Conservation (phyloP, 92 coral and sea anemone species). For the Palythoa caribaeorum region DNA sequence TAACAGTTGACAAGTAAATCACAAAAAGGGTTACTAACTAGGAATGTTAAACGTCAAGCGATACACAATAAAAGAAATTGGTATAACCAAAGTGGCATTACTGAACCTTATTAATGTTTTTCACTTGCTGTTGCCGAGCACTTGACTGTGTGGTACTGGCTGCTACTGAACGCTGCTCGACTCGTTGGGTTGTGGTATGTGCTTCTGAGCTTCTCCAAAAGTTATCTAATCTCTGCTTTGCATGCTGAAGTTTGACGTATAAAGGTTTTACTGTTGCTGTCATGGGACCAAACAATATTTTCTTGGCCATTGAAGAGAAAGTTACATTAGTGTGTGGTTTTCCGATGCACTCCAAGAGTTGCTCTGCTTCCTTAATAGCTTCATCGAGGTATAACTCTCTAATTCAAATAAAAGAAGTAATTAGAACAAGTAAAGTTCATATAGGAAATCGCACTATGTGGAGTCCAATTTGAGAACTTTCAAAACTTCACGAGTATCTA, state of each 20-base stretch:
- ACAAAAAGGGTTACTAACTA: no score
- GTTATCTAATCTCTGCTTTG: constrained; percentile 73
- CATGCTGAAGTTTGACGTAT: constrained; percentile 74
- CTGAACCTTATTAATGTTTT: constrained; percentile 20
- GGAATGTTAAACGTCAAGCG: no score
- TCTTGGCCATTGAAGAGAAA: constrained; percentile 80
- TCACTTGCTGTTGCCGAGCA: constrained; percentile 7
- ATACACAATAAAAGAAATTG: no score
- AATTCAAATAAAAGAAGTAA: neutral
- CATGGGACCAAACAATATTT: constrained; percentile 74
- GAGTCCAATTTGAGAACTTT: no score
- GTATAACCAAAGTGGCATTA: no score
- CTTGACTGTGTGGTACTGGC: neutral
- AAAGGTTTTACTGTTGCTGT: constrained; percentile 74
- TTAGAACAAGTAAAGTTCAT: neutral
- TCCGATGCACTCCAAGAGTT: constrained; percentile 67
- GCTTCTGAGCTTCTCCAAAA: constrained; percentile 74
- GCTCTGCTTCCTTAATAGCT: constrained; percentile 82
- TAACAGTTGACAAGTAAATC: neutral
- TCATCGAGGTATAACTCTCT: constrained; percentile 77
- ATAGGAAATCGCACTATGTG: no score
- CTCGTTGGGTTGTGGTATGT: neutral
- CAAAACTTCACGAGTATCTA: no score
- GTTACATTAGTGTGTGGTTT: constrained; percentile 72
- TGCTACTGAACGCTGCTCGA: neutral